Conservation (phyloP, 2,113 vertebrate species). For the Varanus salvator region DNA sequence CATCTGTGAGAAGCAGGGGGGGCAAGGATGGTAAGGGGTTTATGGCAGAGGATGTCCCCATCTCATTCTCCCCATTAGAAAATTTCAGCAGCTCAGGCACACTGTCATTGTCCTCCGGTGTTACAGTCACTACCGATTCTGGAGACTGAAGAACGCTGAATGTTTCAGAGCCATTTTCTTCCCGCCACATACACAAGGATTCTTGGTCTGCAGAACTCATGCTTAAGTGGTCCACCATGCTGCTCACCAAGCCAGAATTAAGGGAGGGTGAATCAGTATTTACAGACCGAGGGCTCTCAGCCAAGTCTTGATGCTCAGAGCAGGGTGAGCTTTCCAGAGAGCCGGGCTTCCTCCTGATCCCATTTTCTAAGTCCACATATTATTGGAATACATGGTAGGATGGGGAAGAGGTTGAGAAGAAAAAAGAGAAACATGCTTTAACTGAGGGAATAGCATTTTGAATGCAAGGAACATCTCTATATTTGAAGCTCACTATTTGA, state of each 20-base stretch:
- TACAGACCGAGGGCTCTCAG: constrained; percentile 80
- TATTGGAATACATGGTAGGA: not conserved
- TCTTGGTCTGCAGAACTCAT: constrained; percentile 77
- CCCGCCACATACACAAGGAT: constrained; percentile 52
- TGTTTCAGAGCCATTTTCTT: constrained; percentile 61
- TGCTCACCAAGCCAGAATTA: constrained; percentile 78
- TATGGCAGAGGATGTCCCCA: not conserved
- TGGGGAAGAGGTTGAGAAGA: not conserved
- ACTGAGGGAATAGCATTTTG: not conserved
- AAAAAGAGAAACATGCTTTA: not conserved
- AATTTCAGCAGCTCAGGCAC: constrained; percentile 33
- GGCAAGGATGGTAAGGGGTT: not conserved
- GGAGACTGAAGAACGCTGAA: constrained; percentile 73
- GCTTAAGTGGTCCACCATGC: constrained; percentile 79
- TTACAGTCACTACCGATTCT: constrained; percentile 24
- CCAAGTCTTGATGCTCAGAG: constrained; percentile 69
- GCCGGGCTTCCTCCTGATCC: constrained; percentile 55
- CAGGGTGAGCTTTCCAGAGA: constrained; percentile 77
- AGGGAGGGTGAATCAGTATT: constrained; percentile 79
- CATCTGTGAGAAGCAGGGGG: constrained; percentile 1
- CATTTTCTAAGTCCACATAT: constrained; percentile 64
- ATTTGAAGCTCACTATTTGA: not conserved
- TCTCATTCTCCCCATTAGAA: constrained; percentile 14
- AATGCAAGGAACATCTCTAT: not conserved
- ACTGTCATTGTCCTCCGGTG: constrained; percentile 36